Conservation (phyloP, 2,888 invertebrate species). For the Xanthorhoe designata region DNA sequence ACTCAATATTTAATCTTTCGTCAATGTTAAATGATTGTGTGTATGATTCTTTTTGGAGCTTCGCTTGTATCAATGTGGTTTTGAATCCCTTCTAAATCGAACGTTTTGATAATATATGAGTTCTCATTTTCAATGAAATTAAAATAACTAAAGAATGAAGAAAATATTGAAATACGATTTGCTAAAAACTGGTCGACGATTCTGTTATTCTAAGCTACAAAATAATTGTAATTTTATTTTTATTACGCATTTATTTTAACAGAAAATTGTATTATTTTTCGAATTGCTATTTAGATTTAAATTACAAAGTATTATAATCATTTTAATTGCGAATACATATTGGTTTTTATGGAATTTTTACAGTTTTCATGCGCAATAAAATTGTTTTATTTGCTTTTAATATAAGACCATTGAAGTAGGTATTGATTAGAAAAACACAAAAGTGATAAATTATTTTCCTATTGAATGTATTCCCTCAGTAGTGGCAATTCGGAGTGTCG, state of each 20-base stretch:
- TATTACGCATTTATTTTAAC: conserved; percentile 34
- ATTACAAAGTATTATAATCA: conserved; percentile 17
- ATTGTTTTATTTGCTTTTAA: neutral
- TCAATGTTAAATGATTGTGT: too few relatives aligned
- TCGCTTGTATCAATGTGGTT: too few relatives aligned
- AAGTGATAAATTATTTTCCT: neutral
- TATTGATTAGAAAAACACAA: neutral
- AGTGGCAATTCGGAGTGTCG: too few relatives aligned
- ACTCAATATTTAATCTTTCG: too few relatives aligned
- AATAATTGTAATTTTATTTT: conserved; percentile 5
- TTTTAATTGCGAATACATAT: neutral
- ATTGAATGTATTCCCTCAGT: neutral
- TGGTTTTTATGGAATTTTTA: neutral
- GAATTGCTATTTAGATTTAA: conserved; percentile 21
- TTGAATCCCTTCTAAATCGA: too few relatives aligned
- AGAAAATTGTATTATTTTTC: conserved; percentile 29
- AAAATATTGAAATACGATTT: neutral
- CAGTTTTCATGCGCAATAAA: neutral
- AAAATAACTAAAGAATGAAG: neutral
- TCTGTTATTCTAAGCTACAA: conserved; percentile 9
- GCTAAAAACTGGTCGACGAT: conserved; percentile 44
- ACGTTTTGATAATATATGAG: too few relatives aligned
- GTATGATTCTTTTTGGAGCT: too few relatives aligned
- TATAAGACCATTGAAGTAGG: too few relatives aligned
- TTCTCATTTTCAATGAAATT: too few relatives aligned